phyloP scores from a whole-genome alignment of 2,113 vertebrate genomes.

The Clarias magur region DNA sequence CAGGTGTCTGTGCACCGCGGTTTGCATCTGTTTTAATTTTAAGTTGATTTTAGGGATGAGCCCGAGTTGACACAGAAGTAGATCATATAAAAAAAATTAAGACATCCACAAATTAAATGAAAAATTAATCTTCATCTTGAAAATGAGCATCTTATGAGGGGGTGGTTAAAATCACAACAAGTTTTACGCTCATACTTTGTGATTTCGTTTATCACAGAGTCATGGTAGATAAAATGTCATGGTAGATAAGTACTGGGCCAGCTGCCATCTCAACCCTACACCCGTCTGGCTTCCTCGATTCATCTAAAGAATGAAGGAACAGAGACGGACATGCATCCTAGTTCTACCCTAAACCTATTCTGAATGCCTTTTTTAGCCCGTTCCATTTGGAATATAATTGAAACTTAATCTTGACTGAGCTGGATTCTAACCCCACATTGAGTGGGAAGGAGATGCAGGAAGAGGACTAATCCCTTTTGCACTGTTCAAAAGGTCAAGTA shows the following conservation, averaged over 20 bases:
- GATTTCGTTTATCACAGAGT: neutral
- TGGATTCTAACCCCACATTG: conserved; percentile 43
- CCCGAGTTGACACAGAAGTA: neutral
- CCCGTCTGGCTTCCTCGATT: conserved; percentile 24
- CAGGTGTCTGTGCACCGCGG: conserved; percentile 13
- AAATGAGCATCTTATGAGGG: neutral
- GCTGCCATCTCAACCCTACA: neutral
- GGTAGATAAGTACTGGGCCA: neutral
- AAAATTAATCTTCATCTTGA: neutral
- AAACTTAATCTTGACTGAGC: conserved; percentile 54
- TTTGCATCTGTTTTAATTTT: conserved; percentile 31
- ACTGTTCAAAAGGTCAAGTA: conserved; percentile 53
- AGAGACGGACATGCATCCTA: neutral
- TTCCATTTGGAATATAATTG: conserved; percentile 55
- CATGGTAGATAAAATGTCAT: neutral
- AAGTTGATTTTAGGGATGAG: neutral
- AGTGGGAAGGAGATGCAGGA: conserved; percentile 28
- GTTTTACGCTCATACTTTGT: neutral
- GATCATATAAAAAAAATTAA: neutral
- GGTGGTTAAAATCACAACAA: neutral
- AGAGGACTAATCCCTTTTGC: conserved; percentile 43
- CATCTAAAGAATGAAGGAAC: neutral
- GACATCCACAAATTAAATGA: neutral
- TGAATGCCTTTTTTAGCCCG: conserved; percentile 42
- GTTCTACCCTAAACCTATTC: conserved; percentile 25